phyloP scores from a whole-genome alignment of 2,113 vertebrate species.

The Urocynchramus pylzowi region DNA sequence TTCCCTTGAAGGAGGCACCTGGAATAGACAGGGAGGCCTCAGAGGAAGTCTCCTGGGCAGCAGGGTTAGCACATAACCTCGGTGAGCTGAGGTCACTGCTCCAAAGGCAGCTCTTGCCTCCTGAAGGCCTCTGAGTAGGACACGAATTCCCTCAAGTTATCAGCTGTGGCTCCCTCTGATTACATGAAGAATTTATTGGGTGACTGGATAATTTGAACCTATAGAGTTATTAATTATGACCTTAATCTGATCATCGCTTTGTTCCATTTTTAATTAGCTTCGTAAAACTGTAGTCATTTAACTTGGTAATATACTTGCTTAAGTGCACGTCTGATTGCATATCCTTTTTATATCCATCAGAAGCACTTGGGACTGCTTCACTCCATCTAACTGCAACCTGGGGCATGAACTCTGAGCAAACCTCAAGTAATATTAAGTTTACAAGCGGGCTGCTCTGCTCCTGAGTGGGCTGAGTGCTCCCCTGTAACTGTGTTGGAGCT shows the following conservation, averaged over 20 bases:
- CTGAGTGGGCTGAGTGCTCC: not conserved
- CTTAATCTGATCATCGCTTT: slow-evolving; percentile 59
- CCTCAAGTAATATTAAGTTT: not conserved
- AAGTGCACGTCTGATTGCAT: slow-evolving; percentile 28
- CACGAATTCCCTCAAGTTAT: not conserved
- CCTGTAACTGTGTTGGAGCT: not conserved
- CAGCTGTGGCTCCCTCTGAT: not conserved
- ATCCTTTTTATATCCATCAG: slow-evolving; percentile 33
- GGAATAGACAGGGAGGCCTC: not conserved
- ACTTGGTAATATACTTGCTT: slow-evolving; percentile 25
- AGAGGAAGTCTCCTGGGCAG: not conserved
- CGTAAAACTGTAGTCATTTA: slow-evolving; percentile 43
- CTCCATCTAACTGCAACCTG: not conserved
- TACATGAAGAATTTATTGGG: slow-evolving; percentile 15
- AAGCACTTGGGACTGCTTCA: not conserved
- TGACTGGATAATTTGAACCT: slow-evolving; percentile 37
- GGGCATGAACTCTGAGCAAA: slow-evolving; percentile 13
- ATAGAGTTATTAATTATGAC: slow-evolving; percentile 58
- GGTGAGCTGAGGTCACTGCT: not conserved
- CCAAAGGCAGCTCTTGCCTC: not conserved
- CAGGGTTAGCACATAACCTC: rapidly evolving
- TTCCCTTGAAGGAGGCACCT: not conserved
- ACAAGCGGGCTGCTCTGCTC: not conserved
- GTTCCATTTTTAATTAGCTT: slow-evolving; percentile 63
- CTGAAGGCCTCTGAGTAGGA: not conserved